Evolutionary conservation across 2,888 invertebrate species (phyloP).

Genomic region (Ctenicera cuprea): DNA sequence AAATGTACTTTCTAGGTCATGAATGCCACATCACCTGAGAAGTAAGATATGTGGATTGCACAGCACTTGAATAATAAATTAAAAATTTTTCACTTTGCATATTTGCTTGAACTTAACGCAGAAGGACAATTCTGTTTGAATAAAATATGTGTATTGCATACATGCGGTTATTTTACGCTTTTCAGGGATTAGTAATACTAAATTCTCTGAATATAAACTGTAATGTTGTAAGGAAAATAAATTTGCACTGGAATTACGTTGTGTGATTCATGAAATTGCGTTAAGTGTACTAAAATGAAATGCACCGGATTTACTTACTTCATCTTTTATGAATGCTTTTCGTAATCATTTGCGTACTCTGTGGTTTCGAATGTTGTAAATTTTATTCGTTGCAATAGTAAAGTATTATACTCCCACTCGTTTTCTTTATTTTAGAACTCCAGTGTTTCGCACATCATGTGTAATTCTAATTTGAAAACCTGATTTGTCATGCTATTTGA

Average conservation of each 20-base stretch:
- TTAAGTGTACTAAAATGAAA: slow-evolving; percentile 11
- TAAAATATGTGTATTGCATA: neutral
- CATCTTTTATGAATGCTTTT: slow-evolving; percentile 4
- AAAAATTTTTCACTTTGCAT: too few species aligned
- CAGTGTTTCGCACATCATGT: too few species aligned
- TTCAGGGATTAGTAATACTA: neutral
- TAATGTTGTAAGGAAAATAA: slow-evolving; percentile 11
- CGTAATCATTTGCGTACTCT: neutral
- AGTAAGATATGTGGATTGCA: neutral
- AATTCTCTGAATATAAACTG: slow-evolving; percentile 20
- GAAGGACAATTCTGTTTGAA: neutral
- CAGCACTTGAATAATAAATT: too few species aligned
- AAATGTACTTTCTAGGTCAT: neutral
- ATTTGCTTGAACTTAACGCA: too few species aligned
- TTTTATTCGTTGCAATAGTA: neutral
- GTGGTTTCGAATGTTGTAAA: neutral
- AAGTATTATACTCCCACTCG: neutral
- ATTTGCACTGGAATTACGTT: slow-evolving; percentile 19
- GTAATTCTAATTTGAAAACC: neutral
- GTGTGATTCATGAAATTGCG: slow-evolving; percentile 27
- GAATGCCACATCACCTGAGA: neutral
- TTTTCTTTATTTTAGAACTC: too few species aligned
- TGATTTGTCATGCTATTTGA: slow-evolving; percentile 16
- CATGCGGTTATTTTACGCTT: neutral
- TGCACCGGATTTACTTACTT: slow-evolving; percentile 16